phyloP scores from a whole-genome alignment of 2,113 vertebrate species.

The Piaya cayana region DNA sequence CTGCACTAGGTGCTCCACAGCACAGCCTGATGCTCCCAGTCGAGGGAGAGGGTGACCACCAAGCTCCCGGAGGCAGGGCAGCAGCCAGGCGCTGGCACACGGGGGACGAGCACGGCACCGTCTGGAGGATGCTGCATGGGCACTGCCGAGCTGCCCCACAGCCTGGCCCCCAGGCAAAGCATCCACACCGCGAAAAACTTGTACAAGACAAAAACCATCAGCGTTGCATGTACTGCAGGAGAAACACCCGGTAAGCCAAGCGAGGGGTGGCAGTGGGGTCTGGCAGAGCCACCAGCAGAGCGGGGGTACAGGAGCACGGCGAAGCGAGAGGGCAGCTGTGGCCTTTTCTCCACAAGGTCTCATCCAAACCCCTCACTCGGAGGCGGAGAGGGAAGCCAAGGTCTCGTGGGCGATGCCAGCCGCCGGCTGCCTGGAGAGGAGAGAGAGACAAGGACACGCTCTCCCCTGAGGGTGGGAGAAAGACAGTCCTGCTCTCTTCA shows the following conservation, averaged over 20 bases:
- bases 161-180: not conserved
- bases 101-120: not conserved
- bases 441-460: not conserved
- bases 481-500: not conserved
- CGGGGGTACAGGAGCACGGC: not conserved
- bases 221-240: not conserved
- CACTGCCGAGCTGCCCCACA: not conserved
- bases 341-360: not conserved
- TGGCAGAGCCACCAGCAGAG: not conserved
- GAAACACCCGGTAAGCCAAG: not conserved
- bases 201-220: not conserved
- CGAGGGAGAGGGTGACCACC: too few species aligned
- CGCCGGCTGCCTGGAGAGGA: conserved; percentile 1
- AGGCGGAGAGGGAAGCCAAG: not conserved
- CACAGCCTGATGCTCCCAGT: not conserved
- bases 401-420: not conserved
- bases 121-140: not conserved
- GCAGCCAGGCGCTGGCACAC: not conserved
- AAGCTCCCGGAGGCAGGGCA: not conserved
- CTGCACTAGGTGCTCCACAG: not conserved
- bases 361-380: not conserved
- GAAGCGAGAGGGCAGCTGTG: not conserved
- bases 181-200: not conserved
- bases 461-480: not conserved
- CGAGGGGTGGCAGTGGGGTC: not conserved